A percentile compares a stretch with the other conserved stretches of the same genome.
Evolutionary conservation across 2,888 invertebrate genomes (phyloP).

Genomic region (Spodoptera exigua): DNA sequence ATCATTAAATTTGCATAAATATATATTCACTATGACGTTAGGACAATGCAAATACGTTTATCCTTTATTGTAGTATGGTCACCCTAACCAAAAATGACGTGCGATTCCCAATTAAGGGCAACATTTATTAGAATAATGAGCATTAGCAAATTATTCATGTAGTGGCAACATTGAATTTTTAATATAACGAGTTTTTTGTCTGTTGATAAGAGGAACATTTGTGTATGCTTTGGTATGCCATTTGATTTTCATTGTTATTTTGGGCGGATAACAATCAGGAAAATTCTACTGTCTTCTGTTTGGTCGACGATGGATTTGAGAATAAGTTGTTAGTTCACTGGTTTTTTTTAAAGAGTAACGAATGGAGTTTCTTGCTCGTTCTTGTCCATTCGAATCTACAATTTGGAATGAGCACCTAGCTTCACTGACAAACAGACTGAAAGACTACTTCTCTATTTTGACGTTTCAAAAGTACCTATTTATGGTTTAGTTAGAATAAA

Average conservation of each 20-base stretch:
- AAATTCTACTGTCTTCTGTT: constrained; percentile 2
- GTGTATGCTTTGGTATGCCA: constrained; percentile 1
- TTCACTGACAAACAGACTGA: too few species aligned
- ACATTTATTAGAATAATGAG: constrained; percentile 81
- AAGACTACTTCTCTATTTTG: too few species aligned
- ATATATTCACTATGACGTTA: neutral
- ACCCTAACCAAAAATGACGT: constrained; percentile 77
- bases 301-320: neutral
- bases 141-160: constrained; percentile 80
- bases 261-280: neutral
- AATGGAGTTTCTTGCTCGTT: too few species aligned
- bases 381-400: too few species aligned
- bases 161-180: constrained; percentile 73
- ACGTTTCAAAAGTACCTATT: too few species aligned
- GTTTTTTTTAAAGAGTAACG: too few species aligned
- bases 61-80: constrained; percentile 59
- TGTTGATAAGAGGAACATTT: constrained; percentile 44
- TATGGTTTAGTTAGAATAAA: too few species aligned
- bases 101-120: constrained; percentile 74
- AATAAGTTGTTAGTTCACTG: too few species aligned
- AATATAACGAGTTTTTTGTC: constrained; percentile 69
- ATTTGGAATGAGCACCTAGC: too few species aligned
- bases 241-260: constrained; percentile 11
- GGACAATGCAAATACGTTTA: constrained; percentile 24
- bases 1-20: constrained; percentile 36